Percentiles rank a stretch among this genome's conserved stretches.
These are phyloP conservation scores for Paracanthobrama guichenoti DNA, from an alignment of 2,113 vertebrate species.

Conservation along the genomic window DNA sequence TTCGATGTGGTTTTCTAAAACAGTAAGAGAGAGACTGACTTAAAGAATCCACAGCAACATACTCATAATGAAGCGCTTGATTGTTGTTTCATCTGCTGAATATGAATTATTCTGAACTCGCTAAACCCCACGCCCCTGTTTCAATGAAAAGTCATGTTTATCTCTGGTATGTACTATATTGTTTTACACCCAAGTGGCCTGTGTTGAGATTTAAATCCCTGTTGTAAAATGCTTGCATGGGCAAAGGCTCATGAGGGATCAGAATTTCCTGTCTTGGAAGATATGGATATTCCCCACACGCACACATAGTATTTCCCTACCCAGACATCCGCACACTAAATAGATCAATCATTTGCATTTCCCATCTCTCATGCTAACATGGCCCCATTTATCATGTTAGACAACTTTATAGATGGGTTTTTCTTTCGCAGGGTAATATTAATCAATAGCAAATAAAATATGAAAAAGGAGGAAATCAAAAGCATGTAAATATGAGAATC, in stretches of 20 bases:
- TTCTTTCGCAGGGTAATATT: constrained; percentile 51
- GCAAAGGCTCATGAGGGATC: constrained; percentile 39
- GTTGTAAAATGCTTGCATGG: constrained; percentile 21
- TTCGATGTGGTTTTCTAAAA: not conserved
- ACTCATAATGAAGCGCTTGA: not conserved
- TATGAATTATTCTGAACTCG: not conserved
- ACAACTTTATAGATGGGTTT: constrained; percentile 55
- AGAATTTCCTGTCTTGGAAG: constrained; percentile 33
- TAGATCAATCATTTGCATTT: constrained; percentile 56
- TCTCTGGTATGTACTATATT: not conserved
- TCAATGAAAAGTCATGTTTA: constrained; percentile 12
- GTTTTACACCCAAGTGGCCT: constrained; percentile 16
- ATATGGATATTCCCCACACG: constrained; percentile 38
- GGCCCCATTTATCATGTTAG: constrained; percentile 55
- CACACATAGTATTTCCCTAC: constrained; percentile 22
- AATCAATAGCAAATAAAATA: constrained; percentile 51
- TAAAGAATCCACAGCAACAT: not conserved
- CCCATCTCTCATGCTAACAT: constrained; percentile 47
- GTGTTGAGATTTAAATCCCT: constrained; percentile 32
- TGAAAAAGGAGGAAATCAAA: constrained; percentile 45
- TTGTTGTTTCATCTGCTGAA: not conserved
- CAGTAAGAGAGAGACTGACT: not conserved
- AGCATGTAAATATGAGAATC: constrained; percentile 33
- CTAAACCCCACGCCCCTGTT: not conserved
- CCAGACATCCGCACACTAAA: constrained; percentile 17